Evolutionary conservation across 64 coral and sea anemone species (phyloP).

Genomic region (Cladopsammia gracilis): DNA sequence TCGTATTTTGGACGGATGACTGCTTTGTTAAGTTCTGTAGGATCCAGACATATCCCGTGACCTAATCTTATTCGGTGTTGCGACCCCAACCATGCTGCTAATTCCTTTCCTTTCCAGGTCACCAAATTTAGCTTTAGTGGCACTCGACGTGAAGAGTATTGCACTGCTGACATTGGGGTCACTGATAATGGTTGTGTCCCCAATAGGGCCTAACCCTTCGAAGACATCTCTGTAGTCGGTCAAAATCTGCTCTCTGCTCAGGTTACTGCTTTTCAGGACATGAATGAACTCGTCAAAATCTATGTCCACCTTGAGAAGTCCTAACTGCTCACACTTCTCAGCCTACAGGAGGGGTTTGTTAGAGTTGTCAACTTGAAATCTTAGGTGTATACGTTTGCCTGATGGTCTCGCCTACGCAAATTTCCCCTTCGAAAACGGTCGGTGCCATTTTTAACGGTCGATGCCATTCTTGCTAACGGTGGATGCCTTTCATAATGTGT

Average conservation of each 20-base stretch:
- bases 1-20: neutral
- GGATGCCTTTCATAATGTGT: no score
- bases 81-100: conserved; percentile 19
- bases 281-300: conserved; percentile 22
- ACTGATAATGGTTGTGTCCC: conserved; percentile 33
- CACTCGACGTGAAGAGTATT: conserved; percentile 29
- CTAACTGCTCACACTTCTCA: conserved; percentile 58
- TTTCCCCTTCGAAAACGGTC: no score
- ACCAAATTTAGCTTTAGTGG: conserved; percentile 33
- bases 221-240: conserved; percentile 55
- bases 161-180: conserved; percentile 52
- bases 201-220: conserved; percentile 52
- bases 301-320: conserved; percentile 47
- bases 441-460: no score
- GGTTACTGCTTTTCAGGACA: neutral
- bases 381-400: conserved; percentile 35
- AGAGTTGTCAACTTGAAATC: conserved; percentile 14
- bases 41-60: conserved; percentile 4
- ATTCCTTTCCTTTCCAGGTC: conserved; percentile 39
- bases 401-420: no score
- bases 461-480: no score
- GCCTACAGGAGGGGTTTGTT: conserved; percentile 35
- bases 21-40: conserved; percentile 11
- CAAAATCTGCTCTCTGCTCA: conserved; percentile 57
- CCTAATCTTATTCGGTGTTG: neutral